Evolutionary conservation across 2,888 invertebrate genomes (phyloP).

Genomic region (Drosophila mulleri): DNA sequence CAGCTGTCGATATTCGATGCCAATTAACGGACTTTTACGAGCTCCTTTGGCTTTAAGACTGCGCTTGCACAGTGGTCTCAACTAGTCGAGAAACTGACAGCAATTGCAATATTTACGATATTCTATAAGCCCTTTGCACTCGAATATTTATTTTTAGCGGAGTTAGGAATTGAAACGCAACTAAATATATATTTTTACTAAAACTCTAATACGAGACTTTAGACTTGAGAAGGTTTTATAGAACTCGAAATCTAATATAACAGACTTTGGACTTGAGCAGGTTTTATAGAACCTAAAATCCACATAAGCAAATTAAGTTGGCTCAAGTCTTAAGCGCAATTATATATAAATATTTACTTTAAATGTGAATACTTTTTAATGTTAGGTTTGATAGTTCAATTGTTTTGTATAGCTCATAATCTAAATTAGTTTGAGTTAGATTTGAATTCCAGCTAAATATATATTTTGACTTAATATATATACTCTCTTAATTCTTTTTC

Average conservation of each 20-base stretch:
- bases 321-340: too few species aligned
- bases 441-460: too few species aligned
- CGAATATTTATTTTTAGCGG: too few species aligned
- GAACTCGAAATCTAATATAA: background rate
- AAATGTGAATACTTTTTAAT: too few species aligned
- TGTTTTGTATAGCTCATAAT: background rate
- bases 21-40: constrained; percentile 34
- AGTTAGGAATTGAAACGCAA: too few species aligned
- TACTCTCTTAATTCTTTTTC: too few species aligned
- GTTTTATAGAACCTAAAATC: background rate
- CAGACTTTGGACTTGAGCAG: too few species aligned
- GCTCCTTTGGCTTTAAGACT: constrained; percentile 4
- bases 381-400: background rate
- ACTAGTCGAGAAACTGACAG: background rate
- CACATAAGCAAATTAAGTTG: too few species aligned
- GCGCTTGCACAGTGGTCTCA: constrained; percentile 30
- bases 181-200: background rate
- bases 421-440: too few species aligned
- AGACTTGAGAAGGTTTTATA: background rate
- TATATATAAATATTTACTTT: too few species aligned
- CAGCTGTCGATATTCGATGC: constrained; percentile 33
- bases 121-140: background rate
- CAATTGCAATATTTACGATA: background rate
- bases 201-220: background rate
- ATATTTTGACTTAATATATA: too few species aligned